phyloP scores from a whole-genome alignment of 2,888 invertebrate species.

The Nymphalis c-album region DNA sequence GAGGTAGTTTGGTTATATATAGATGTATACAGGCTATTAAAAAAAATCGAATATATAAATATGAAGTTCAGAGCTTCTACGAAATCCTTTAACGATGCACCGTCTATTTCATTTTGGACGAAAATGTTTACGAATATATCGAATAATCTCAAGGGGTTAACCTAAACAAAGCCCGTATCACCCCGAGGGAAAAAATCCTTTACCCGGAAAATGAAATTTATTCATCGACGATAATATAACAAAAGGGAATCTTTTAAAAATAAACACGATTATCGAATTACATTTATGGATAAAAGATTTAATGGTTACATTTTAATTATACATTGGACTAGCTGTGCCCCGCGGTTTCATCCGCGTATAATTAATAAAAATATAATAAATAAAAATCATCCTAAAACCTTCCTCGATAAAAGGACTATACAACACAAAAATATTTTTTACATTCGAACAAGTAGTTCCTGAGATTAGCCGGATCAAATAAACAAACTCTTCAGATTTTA shows the following conservation, averaged over 20 bases:
- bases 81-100: not conserved
- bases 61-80: not conserved
- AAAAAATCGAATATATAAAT: not conserved
- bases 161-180: not conserved
- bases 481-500: too few species aligned
- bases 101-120: not conserved
- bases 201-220: conserved; percentile 4
- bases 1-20: too few species aligned
- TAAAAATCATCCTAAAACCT: too few species aligned
- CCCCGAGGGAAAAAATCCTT: not conserved
- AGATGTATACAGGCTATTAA: too few species aligned
- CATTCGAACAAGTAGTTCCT: too few species aligned
- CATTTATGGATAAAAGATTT: not conserved
- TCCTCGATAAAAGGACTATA: too few species aligned
- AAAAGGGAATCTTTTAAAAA: not conserved
- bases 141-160: not conserved
- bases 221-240: not conserved
- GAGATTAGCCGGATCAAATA: too few species aligned
- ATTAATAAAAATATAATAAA: too few species aligned
- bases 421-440: too few species aligned
- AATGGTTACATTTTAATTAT: not conserved
- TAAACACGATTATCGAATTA: not conserved
- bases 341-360: too few species aligned
- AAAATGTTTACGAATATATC: not conserved
- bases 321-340: too few species aligned